A percentile compares a stretch with the other conserved stretches of the same genome.
phyloP scores from a whole-genome alignment of 2,113 vertebrate species.

The Oncorhynchus keta region DNA sequence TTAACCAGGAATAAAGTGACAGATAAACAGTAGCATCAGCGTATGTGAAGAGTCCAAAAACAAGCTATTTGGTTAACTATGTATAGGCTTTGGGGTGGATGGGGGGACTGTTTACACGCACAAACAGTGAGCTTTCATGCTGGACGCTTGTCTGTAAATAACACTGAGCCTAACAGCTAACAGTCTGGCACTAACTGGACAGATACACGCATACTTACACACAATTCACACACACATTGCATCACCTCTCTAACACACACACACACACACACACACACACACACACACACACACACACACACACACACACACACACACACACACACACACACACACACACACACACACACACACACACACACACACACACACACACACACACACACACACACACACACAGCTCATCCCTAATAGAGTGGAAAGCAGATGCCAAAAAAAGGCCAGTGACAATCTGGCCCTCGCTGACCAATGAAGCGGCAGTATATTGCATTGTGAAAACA shows the following conservation, averaged over 20 bases:
- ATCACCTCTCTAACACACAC: background rate
- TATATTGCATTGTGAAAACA: conserved; percentile 31
- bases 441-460: conserved; percentile 10
- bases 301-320: background rate
- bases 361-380: background rate
- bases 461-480: conserved; percentile 1
- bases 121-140: background rate
- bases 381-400: conserved; percentile 18
- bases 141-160: background rate
- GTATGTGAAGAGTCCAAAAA: no score
- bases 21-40: no score
- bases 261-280: conserved; percentile 2
- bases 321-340: conserved; percentile 1
- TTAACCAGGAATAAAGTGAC: no score
- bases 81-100: no score
- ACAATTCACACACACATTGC: background rate
- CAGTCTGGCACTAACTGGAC: background rate
- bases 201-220: background rate
- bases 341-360: background rate
- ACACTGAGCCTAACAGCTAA: background rate
- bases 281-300: background rate
- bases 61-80: no score
- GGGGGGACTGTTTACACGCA: conserved; percentile 10
- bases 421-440: conserved; percentile 22
- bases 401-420: conserved; percentile 16